These are phyloP conservation scores for Propithecus deckenii DNA, from an alignment of 2,797 vertebrate species.

Conservation along the genomic window DNA sequence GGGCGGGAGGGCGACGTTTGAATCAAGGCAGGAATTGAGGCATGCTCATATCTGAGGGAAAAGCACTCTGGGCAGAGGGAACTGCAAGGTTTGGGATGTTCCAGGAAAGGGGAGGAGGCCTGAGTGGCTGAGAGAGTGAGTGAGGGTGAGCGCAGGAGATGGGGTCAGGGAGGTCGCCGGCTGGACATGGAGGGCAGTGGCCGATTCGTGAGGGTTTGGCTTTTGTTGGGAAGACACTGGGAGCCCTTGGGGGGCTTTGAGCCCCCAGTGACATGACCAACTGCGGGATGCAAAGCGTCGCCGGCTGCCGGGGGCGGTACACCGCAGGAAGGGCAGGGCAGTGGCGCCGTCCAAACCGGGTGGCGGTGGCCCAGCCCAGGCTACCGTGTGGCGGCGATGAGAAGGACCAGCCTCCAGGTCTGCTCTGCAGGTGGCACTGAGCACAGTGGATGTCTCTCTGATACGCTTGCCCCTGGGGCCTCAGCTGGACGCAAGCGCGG, in stretches of 20 bases:
- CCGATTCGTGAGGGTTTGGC: neutral
- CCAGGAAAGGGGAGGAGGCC: neutral
- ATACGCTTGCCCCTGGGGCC: rapidly evolving
- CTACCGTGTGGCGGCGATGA: rapidly evolving
- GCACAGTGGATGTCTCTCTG: neutral
- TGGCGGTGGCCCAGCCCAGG: neutral
- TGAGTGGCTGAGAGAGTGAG: neutral
- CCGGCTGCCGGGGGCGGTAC: rapidly evolving
- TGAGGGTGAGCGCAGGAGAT: neutral
- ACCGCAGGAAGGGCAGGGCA: too few species aligned
- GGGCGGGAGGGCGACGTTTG: neutral
- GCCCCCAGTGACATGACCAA: neutral
- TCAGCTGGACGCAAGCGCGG: rapidly evolving
- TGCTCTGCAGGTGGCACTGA: neutral
- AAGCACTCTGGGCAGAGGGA: neutral
- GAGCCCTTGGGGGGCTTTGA: neutral
- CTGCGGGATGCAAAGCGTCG: rapidly evolving
- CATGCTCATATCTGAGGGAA: neutral
- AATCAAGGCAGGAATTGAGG: neutral
- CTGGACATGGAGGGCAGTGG: neutral
- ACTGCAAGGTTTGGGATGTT: neutral
- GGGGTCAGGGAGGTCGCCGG: neutral
- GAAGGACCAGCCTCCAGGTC: neutral
- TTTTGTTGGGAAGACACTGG: neutral
- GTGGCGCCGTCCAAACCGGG: neutral